Conservation (phyloP, 2,888 invertebrate species). For the Sinotaia quadrata region DNA sequence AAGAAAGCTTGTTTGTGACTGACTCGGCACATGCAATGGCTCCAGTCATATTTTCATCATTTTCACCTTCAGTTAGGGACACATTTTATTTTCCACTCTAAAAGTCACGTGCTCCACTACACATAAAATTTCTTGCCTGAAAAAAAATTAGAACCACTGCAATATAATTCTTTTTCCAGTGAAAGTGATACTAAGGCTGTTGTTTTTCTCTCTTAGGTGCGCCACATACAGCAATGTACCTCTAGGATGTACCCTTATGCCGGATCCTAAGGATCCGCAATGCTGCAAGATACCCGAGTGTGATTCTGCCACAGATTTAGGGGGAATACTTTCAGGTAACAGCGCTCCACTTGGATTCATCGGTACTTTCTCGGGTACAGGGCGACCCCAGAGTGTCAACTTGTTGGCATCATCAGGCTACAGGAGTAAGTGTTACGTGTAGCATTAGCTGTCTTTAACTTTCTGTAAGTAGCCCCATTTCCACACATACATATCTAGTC, state of each 20-base stretch:
- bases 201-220: conserved; percentile 40
- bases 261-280: conserved; percentile 57
- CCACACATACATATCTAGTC: background rate
- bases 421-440: conserved; percentile 10
- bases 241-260: conserved; percentile 48
- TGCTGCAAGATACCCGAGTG: conserved; percentile 61
- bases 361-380: conserved; percentile 52
- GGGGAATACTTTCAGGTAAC: conserved; percentile 33
- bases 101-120: too few relatives aligned
- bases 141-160: too few relatives aligned
- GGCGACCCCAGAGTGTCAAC: conserved; percentile 31
- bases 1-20: too few relatives aligned
- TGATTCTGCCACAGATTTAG: conserved; percentile 43
- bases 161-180: too few relatives aligned
- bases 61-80: too few relatives aligned
- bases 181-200: background rate
- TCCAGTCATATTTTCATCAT: too few relatives aligned
- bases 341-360: conserved; percentile 46
- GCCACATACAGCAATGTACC: conserved; percentile 54
- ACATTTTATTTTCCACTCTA: too few relatives aligned
- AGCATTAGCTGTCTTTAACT: background rate
- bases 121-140: too few relatives aligned
- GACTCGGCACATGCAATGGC: too few relatives aligned
- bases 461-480: background rate
- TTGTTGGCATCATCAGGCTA: background rate